Evolutionary conservation across 2,797 vertebrate species (phyloP), one percentile per base, ranked within the genome.

Genomic region (Anas bahamensis): DNA sequence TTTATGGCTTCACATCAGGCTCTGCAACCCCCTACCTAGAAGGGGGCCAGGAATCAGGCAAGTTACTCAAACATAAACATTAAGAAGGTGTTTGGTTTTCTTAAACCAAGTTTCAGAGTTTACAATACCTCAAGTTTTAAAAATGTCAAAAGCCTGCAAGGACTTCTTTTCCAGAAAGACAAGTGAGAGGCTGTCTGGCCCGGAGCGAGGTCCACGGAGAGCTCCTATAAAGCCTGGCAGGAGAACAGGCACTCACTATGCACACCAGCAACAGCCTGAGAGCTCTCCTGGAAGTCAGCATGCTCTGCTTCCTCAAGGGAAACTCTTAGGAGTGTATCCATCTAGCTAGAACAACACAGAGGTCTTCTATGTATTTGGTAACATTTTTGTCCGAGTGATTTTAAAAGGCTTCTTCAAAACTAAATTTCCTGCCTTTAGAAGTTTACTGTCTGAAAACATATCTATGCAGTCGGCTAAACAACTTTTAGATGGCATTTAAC

Each of bases 351-450:
- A 83, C 82, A 85, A 77, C 90, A 87, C 24, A 87, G 46, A 46
- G 22, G 55, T 92, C 55, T 89, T 94, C 73, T 55, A 75, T 71
- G 4, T 73, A 61, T 75, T 11, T 72, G 23, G 61, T 84, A 91
- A 88, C 28, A 78, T 86, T 89, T 80, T 86, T 82, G 46, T 50
- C 37, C 22, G 11, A 24, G 37, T 52, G 39, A 74, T 77, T 92
- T 63, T 26, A 65, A 93, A 95, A 79, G 90, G 77, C n/a, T 80
- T 78, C 63, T 94, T 92, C 60, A 71, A 89, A 88, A 83, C 71
- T 61, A 94, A 89, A 86, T 73, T 95, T 96, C 94, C 95, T 93
- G 89, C 53, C 70, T 83, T 83, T 88, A 85, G 75, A 94, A 77
- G 60, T 33, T 64, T 31, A 81, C 60, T 13, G 64, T 61, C 75